phyloP scores from a whole-genome alignment of 2,113 vertebrate genomes.

The Theropithecus gelada region DNA sequence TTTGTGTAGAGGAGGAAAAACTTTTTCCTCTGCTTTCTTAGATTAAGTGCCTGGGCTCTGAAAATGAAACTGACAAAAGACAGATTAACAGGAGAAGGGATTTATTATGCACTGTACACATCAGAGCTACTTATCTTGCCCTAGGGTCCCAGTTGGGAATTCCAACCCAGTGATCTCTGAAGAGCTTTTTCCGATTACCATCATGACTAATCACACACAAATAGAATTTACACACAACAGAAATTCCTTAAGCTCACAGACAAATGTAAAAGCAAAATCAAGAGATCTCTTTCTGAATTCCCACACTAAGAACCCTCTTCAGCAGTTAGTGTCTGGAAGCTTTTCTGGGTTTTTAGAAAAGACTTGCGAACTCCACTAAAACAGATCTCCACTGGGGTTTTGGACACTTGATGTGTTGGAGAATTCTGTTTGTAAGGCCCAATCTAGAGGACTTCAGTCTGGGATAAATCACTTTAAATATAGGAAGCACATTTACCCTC shows the following conservation, averaged over 20 bases:
- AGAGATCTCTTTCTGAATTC: background rate
- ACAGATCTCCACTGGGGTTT: background rate
- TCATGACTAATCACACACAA: background rate
- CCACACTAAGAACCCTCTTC: background rate
- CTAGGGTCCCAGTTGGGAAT: background rate
- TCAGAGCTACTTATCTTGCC: background rate
- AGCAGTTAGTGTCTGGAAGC: background rate
- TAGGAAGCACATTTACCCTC: background rate
- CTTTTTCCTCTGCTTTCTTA: background rate
- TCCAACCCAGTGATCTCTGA: background rate
- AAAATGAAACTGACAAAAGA: background rate
- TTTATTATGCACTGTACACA: background rate
- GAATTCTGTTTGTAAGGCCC: background rate
- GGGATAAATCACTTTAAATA: background rate
- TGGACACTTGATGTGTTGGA: background rate
- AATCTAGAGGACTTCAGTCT: background rate
- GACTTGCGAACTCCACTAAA: background rate
- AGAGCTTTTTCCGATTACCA: conserved; percentile 22
- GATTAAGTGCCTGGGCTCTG: background rate
- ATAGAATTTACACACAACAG: background rate
- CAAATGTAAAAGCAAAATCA: conserved; percentile 1
- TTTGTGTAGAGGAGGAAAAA: background rate
- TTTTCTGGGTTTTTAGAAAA: conserved; percentile 16
- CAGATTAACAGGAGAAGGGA: background rate
- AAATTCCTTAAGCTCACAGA: conserved; percentile 25